These are phyloP conservation scores for Aradophagus sp. DNA, from an alignment of 1,140 invertebrate genomes.

Conservation along the genomic window DNA sequence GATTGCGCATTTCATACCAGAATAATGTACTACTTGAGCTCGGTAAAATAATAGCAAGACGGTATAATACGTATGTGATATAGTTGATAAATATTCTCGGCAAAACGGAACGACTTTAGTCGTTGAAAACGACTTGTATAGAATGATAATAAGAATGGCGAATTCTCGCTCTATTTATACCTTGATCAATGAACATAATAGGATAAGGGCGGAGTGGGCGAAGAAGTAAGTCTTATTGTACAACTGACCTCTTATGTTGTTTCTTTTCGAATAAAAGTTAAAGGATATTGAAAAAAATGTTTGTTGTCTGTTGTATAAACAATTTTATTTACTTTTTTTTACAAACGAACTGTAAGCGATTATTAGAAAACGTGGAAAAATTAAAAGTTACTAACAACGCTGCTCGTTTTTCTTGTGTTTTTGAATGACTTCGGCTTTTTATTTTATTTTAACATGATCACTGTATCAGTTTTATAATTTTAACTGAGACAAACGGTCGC, in stretches of 20 bases:
- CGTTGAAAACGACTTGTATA: slow-evolving; percentile 25
- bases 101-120: slow-evolving; percentile 13
- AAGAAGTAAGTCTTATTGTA: slow-evolving; percentile 31
- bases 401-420: slow-evolving; percentile 2
- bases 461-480: slow-evolving; percentile 2
- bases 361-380: slow-evolving; percentile 33
- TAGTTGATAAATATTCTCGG: slow-evolving; percentile 31
- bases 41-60: slow-evolving; percentile 18
- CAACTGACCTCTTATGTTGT: slow-evolving; percentile 13
- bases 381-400: slow-evolving; percentile 17
- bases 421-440: not conserved
- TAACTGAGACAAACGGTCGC: no score
- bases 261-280: slow-evolving; percentile 29
- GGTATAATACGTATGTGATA: slow-evolving; percentile 36
- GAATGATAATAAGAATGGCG: slow-evolving; percentile 20
- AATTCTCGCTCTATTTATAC: slow-evolving; percentile 33
- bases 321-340: slow-evolving; percentile 6
- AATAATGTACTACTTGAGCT: slow-evolving; percentile 9
- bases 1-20: slow-evolving; percentile 27
- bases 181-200: slow-evolving; percentile 32
- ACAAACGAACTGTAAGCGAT: slow-evolving; percentile 16
- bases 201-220: slow-evolving; percentile 14
- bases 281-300: slow-evolving; percentile 19
- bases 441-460: slow-evolving; percentile 5
- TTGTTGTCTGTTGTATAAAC: slow-evolving; percentile 11